Percentiles rank a stretch among this genome's conserved stretches.
Evolutionary conservation across 64 coral and sea anemone genomes (phyloP).

Genomic region (Actinia equina): DNA sequence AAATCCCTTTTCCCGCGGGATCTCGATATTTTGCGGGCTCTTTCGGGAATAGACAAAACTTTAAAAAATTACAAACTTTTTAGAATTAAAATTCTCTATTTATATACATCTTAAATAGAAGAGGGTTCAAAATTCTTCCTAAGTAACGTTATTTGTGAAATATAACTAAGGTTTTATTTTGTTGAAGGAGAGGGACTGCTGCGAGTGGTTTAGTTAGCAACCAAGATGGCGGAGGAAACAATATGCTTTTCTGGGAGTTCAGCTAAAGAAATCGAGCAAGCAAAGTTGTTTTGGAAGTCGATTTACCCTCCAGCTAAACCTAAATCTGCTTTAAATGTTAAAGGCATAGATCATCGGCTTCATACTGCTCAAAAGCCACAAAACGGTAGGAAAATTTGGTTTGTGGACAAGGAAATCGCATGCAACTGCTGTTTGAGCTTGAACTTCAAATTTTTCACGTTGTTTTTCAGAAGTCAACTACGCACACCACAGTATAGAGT

Average conservation of each 20-base stretch:
- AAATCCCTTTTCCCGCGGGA: background rate
- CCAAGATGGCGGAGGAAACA: conserved; percentile 68
- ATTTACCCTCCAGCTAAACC: conserved; percentile 49
- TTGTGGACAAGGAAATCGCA: background rate
- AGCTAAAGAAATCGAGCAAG: conserved; percentile 60
- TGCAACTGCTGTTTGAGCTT: background rate
- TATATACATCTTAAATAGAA: background rate
- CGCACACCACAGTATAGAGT: conserved; percentile 33
- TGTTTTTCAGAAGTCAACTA: conserved; percentile 46
- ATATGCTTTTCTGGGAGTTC: conserved; percentile 69
- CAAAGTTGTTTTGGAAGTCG: conserved; percentile 77
- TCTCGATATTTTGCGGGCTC: background rate
- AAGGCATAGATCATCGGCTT: conserved; percentile 67
- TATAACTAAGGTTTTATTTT: background rate
- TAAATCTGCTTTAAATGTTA: conserved; percentile 67
- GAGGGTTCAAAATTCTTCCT: background rate
- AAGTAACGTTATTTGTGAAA: background rate
- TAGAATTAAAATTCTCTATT: background rate
- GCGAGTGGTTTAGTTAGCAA: conserved; percentile 29
- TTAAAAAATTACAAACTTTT: background rate
- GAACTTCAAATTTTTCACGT: background rate
- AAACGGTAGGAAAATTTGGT: conserved; percentile 35
- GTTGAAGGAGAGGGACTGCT: background rate
- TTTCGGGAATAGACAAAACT: background rate
- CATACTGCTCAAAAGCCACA: conserved; percentile 43